Conservation (phyloP, 2,113 vertebrate genomes). For the Callithrix jacchus region DNA sequence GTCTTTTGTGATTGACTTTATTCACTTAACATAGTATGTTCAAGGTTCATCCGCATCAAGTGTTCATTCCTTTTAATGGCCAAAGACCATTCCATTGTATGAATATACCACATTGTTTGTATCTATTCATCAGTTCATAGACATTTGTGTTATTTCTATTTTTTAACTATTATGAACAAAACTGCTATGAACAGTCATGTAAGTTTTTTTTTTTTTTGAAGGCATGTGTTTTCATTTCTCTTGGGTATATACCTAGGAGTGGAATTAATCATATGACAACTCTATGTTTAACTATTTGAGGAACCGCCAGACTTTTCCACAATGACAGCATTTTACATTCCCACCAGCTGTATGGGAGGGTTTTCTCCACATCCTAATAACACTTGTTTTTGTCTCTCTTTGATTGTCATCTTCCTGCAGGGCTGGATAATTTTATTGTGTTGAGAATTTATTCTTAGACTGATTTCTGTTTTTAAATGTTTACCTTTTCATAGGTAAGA, state of each 20-base stretch:
- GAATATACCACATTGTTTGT: slow-evolving; percentile 18
- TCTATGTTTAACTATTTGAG: neutral
- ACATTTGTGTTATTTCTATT: neutral
- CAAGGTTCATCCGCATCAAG: neutral
- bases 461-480: neutral
- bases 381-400: neutral
- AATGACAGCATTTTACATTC: neutral
- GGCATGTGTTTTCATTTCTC: neutral
- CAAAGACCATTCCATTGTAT: slow-evolving; percentile 20
- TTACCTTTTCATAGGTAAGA: neutral
- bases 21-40: neutral
- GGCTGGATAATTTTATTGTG: neutral
- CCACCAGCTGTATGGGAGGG: neutral
- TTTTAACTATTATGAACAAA: slow-evolving; percentile 25
- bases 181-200: neutral
- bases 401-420: neutral
- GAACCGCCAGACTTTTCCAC: neutral
- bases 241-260: neutral
- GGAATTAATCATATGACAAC: neutral
- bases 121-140: neutral
- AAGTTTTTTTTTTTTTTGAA: slow-evolving; percentile 9
- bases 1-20: slow-evolving; percentile 3
- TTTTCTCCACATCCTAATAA: neutral
- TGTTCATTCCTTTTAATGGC: slow-evolving; percentile 5
- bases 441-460: slow-evolving; percentile 23